A percentile compares a stretch with the other conserved stretches of the same genome.
Evolutionary conservation across 2,797 vertebrate species (phyloP).

Genomic region (Parambassis ranga): DNA sequence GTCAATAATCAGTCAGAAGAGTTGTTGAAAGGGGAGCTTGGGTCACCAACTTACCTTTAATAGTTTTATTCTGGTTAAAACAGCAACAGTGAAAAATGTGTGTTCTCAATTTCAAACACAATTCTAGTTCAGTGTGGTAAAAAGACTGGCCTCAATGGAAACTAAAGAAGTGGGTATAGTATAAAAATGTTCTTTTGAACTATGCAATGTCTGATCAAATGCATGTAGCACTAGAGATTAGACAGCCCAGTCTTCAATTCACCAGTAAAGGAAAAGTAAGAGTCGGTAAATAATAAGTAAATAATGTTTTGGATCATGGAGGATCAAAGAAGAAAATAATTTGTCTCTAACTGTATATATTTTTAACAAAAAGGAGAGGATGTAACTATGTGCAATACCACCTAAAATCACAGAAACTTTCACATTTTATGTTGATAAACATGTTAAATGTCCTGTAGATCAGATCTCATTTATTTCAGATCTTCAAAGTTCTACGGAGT

Average conservation of each 20-base stretch:
- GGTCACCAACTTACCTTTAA: constrained; percentile 43
- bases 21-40: constrained; percentile 31
- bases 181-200: neutral
- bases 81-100: neutral
- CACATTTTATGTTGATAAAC: too few species aligned
- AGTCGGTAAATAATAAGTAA: neutral
- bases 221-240: neutral
- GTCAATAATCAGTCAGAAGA: constrained; percentile 34
- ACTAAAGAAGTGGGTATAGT: neutral
- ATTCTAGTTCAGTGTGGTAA: constrained; percentile 1
- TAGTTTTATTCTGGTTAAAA: constrained; percentile 36
- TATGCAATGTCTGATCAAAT: neutral
- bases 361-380: too few species aligned
- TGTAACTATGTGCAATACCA: too few species aligned
- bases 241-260: neutral
- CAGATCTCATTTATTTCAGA: neutral
- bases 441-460: neutral
- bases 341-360: too few species aligned
- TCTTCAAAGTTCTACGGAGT: neutral
- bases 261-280: neutral
- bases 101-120: neutral
- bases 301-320: neutral
- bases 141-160: neutral
- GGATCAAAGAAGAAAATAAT: too few species aligned
- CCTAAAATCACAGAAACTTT: too few species aligned